These are phyloP conservation scores for Danaus chrysippus DNA, from an alignment of 2,888 invertebrate species.

Conservation along the genomic window DNA sequence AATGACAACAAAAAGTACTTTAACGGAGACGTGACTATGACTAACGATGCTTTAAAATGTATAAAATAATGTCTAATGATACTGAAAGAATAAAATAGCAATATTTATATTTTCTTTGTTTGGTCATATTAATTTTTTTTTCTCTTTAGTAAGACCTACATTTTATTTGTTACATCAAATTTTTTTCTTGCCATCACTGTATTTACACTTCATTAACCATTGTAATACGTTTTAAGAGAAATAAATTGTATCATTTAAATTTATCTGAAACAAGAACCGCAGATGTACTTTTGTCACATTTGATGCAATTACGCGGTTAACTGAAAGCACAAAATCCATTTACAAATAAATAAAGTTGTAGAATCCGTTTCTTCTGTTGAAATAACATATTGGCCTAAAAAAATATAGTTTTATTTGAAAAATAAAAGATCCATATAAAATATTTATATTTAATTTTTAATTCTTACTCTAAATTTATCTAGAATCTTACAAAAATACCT, in stretches of 20 bases:
- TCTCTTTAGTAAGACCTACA: background rate
- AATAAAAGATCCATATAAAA: no score
- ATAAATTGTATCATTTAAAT: background rate
- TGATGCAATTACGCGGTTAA: background rate
- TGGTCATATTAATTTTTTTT: background rate
- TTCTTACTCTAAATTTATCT: no score
- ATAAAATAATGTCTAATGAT: no score
- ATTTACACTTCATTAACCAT: background rate
- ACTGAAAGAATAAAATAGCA: no score
- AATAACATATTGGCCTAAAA: no score
- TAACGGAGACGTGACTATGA: no score
- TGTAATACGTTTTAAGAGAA: background rate
- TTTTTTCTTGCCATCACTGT: background rate
- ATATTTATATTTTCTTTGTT: background rate
- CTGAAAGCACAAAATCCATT: background rate
- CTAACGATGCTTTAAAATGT: no score
- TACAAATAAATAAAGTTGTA: background rate
- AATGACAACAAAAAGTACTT: no score
- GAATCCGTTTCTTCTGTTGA: no score
- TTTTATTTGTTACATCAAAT: background rate
- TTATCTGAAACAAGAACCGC: background rate
- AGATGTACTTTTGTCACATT: constrained; percentile 1
- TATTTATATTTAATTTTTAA: no score
- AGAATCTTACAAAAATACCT: no score
- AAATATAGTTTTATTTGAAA: no score